Evolutionary conservation across 2,797 vertebrate genomes (phyloP).

Genomic region (Siniperca scherzeri): DNA sequence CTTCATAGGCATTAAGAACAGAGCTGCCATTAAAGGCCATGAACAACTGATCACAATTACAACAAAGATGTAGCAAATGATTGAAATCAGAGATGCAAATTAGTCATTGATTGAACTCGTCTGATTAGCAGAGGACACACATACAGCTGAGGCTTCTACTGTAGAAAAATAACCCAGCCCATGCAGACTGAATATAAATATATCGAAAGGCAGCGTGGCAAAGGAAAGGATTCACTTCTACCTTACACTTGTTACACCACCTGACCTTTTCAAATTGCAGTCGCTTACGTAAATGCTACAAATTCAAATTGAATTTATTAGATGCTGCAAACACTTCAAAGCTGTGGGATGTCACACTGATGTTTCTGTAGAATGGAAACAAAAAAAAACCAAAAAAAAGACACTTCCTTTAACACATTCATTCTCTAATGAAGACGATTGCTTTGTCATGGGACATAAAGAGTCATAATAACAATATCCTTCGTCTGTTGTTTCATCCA

Average conservation of each 20-base stretch:
- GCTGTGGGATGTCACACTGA: constrained; percentile 13
- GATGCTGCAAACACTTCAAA: constrained; percentile 19
- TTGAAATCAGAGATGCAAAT: constrained; percentile 35
- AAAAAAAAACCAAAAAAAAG: constrained; percentile 41
- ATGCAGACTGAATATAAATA: constrained; percentile 25
- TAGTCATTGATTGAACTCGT: background rate
- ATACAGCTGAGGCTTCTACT: constrained; percentile 17
- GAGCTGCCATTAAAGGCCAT: constrained; percentile 38
- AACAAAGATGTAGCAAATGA: constrained; percentile 1
- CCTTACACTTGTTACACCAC: background rate
- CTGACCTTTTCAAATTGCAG: constrained; percentile 15
- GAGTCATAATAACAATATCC: constrained; percentile 14
- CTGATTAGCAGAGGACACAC: constrained; percentile 16
- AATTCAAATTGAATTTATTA: constrained; percentile 26
- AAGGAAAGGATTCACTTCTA: background rate
- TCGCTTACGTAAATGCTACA: constrained; percentile 53
- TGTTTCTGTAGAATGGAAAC: constrained; percentile 46
- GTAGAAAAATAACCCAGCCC: constrained; percentile 52
- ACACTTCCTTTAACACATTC: constrained; percentile 35
- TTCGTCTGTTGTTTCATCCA: background rate
- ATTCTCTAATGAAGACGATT: constrained; percentile 14
- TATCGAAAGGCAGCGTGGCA: constrained; percentile 25
- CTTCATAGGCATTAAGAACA: constrained; percentile 24
- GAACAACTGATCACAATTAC: constrained; percentile 33
- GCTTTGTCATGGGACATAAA: background rate